Evolutionary conservation across 2,113 vertebrate species (phyloP).

Genomic region (Nicator chloris): DNA sequence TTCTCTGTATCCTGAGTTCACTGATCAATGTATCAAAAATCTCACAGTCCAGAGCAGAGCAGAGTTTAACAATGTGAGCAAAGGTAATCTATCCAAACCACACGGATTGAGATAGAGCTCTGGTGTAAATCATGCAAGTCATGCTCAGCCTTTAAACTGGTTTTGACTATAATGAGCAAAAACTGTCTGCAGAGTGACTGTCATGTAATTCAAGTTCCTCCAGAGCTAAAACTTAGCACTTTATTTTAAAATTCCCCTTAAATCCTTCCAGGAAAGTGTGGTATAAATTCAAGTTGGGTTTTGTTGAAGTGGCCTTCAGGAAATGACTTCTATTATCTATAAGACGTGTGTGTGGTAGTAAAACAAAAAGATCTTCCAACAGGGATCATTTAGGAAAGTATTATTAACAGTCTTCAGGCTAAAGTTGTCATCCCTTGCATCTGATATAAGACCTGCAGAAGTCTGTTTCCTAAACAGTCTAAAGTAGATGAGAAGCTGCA

Average conservation of each 20-base stretch:
- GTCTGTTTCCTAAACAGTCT: neutral
- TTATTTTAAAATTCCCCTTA: neutral
- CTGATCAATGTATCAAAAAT: neutral
- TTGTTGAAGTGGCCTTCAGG: neutral
- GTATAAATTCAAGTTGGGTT: neutral
- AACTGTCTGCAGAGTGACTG: neutral
- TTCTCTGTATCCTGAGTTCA: neutral
- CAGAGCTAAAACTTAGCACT: neutral
- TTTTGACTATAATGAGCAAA: constrained; percentile 1
- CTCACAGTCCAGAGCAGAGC: neutral
- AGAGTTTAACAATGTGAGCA: neutral
- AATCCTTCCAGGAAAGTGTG: neutral
- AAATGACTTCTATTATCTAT: neutral
- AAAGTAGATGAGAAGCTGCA: neutral
- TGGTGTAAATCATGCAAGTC: neutral
- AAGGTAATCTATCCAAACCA: neutral
- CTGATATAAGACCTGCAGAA: neutral
- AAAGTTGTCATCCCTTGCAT: neutral
- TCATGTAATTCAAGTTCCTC: neutral
- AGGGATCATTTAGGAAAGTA: neutral
- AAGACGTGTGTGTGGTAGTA: neutral
- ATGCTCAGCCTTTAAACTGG: neutral
- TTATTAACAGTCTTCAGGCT: neutral
- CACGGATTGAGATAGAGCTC: neutral
- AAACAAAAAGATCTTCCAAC: neutral